These are phyloP conservation scores for Lates japonicus DNA, from an alignment of 2,797 vertebrate genomes.

Conservation along the genomic window DNA sequence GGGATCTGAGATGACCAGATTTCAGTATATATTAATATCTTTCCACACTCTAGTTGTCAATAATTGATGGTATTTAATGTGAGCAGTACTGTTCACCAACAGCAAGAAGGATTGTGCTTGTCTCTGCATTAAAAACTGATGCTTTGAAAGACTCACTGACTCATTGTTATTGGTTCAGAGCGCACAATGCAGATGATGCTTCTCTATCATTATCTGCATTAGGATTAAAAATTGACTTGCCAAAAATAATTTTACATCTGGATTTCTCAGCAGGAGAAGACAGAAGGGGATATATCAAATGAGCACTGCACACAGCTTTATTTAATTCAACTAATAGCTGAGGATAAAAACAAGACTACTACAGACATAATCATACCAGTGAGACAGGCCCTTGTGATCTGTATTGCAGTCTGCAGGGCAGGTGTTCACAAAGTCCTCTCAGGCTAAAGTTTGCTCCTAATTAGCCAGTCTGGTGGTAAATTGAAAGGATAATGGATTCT, in stretches of 20 bases:
- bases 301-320: slow-evolving; percentile 11
- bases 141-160: slow-evolving; percentile 9
- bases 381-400: slow-evolving; percentile 34
- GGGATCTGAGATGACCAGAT: not conserved
- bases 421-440: slow-evolving; percentile 25
- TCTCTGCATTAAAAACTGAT: slow-evolving; percentile 5
- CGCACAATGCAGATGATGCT: not conserved
- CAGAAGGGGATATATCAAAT: slow-evolving; percentile 3
- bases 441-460: slow-evolving; percentile 23
- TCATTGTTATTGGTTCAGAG: slow-evolving; percentile 5
- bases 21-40: not conserved
- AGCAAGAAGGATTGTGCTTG: not conserved
- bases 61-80: slow-evolving; percentile 20
- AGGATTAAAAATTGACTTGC: not conserved
- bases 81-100: not conserved
- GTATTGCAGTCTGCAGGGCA: slow-evolving; percentile 3
- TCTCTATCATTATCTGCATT: slow-evolving; percentile 14
- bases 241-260: slow-evolving; percentile 33
- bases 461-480: slow-evolving; percentile 16
- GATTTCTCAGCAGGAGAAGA: slow-evolving; percentile 16
- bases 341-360: not conserved
- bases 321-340: slow-evolving; percentile 36
- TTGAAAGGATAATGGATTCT: slow-evolving; percentile 41
- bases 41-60: not conserved
- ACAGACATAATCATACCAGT: slow-evolving; percentile 6